A percentile compares a stretch with the other conserved stretches of the same genome.
phyloP scores from a whole-genome alignment of 2,113 vertebrate genomes.

The Notiomystis cincta region DNA sequence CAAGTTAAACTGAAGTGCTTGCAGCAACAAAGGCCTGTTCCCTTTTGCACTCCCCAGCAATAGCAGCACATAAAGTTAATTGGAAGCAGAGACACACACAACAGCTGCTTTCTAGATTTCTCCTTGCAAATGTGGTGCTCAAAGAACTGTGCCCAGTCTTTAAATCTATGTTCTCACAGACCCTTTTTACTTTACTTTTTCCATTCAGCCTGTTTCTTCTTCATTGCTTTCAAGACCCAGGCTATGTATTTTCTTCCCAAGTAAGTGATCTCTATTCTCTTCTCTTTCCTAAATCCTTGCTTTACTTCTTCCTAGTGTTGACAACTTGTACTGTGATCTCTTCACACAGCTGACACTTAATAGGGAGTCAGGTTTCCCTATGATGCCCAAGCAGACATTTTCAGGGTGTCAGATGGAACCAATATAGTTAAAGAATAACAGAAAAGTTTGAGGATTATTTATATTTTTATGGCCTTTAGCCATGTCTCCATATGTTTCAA shows the following conservation, averaged over 20 bases:
- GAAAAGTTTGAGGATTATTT: not conserved
- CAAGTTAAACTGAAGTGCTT: not conserved
- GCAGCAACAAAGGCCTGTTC: not conserved
- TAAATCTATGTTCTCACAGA: not conserved
- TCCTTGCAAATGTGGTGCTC: not conserved
- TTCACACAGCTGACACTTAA: not conserved
- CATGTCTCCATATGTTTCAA: not conserved
- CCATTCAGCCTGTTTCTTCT: not conserved
- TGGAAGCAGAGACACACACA: not conserved
- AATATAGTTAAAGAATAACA: not conserved
- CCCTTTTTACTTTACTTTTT: not conserved
- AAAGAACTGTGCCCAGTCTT: not conserved
- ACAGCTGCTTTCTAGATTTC: not conserved
- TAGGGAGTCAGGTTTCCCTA: not conserved
- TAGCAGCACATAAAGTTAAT: not conserved
- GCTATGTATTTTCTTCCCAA: not conserved
- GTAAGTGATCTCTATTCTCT: not conserved
- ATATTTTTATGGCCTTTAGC: not conserved
- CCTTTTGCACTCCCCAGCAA: not conserved
- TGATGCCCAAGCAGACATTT: not conserved
- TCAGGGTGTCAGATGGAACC: not conserved
- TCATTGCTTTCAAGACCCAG: not conserved
- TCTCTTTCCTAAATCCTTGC: not conserved
- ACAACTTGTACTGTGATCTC: not conserved
- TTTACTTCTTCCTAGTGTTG: not conserved